Conservation (phyloP, 2,113 vertebrate species). For the Uropsilus gracilis region DNA sequence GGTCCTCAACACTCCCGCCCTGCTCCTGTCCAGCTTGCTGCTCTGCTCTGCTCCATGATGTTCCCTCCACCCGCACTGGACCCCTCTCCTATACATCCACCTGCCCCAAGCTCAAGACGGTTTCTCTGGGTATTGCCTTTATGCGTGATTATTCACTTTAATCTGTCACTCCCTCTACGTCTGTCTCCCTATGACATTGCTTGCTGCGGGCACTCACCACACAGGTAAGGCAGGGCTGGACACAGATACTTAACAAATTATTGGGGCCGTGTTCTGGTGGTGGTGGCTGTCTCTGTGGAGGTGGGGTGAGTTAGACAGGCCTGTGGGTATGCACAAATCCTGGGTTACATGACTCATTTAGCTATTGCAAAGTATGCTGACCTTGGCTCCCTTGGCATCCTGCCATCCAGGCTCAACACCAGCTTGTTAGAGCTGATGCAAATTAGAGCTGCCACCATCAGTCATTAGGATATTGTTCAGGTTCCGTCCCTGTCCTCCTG, state of each 20-base stretch:
- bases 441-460: neutral
- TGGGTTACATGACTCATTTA: conserved; percentile 9
- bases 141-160: neutral
- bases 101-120: neutral
- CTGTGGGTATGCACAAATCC: neutral
- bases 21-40: neutral
- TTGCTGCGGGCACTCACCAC: neutral
- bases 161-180: neutral
- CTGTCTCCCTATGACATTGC: neutral
- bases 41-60: neutral
- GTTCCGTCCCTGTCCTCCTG: neutral
- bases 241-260: neutral
- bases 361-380: conserved; percentile 40
- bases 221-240: neutral
- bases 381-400: conserved; percentile 63
- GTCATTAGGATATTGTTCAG: neutral
- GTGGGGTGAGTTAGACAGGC: neutral
- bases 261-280: accelerated
- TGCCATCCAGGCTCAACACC: conserved; percentile 63
- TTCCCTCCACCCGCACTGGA: neutral
- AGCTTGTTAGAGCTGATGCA: conserved; percentile 55
- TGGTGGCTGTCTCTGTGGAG: neutral
- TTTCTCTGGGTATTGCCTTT: neutral
- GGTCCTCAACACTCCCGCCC: neutral
- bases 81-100: neutral